Conservation (phyloP, 2,113 vertebrate species). For the Strix uralensis region DNA sequence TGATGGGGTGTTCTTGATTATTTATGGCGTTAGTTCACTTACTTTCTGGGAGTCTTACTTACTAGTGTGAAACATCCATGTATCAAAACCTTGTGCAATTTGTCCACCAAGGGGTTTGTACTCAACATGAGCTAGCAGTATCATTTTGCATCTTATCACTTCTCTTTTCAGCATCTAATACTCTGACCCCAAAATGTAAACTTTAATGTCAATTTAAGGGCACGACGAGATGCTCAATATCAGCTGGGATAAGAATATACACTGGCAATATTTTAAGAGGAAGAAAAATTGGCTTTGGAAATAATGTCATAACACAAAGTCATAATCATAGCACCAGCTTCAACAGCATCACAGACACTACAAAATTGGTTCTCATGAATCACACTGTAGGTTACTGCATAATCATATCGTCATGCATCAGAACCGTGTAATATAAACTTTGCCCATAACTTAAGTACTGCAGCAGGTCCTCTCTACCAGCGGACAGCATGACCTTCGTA, state of each 20-base stretch:
- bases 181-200: background rate
- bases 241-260: background rate
- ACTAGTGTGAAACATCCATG: background rate
- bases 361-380: conserved; percentile 31
- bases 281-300: background rate
- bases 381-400: conserved; percentile 6
- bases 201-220: background rate
- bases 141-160: background rate
- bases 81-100: background rate
- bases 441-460: background rate
- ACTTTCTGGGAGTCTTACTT: background rate
- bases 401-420: conserved; percentile 14
- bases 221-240: background rate
- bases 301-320: background rate
- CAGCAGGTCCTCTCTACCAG: background rate
- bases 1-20: background rate
- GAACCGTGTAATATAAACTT: conserved; percentile 1
- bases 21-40: background rate
- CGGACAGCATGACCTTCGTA: background rate
- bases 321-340: conserved; percentile 10
- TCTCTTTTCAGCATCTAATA: background rate
- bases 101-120: background rate
- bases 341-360: background rate
- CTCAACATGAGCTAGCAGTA: background rate
- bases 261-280: background rate